These are phyloP conservation scores for Keiferia lycopersicella DNA, from an alignment of 2,888 invertebrate species.

Conservation along the genomic window DNA sequence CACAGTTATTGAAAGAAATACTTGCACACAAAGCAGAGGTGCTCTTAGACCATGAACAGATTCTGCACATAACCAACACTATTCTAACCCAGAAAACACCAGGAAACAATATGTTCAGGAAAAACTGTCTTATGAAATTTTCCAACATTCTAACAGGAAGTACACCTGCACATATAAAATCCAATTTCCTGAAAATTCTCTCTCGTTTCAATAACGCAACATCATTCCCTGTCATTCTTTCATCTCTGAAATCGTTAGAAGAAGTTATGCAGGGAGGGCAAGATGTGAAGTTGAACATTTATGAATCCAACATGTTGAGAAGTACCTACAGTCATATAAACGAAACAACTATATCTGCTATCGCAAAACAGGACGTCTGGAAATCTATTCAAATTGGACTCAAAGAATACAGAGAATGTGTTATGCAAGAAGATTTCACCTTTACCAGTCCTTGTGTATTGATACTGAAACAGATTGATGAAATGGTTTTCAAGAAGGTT, in stretches of 20 bases:
- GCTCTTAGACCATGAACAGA: conserved; percentile 84
- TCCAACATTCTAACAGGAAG: conserved; percentile 59
- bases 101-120: conserved; percentile 63
- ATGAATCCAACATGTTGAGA: conserved; percentile 77
- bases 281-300: conserved; percentile 64
- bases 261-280: conserved; percentile 45
- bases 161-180: conserved; percentile 70
- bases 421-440: conserved; percentile 59
- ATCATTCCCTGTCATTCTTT: conserved; percentile 64
- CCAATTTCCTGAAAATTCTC: conserved; percentile 72
- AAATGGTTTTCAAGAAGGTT: conserved; percentile 76
- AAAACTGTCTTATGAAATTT: conserved; percentile 62
- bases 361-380: conserved; percentile 76
- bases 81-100: conserved; percentile 80
- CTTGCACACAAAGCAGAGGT: conserved; percentile 81
- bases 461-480: conserved; percentile 80
- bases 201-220: conserved; percentile 67
- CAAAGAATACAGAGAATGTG: conserved; percentile 73
- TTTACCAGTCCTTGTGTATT: conserved; percentile 70
- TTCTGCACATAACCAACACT: conserved; percentile 83
- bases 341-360: conserved; percentile 67
- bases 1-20: conserved; percentile 72
- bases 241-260: conserved; percentile 52
- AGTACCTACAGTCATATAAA: conserved; percentile 81
- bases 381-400: conserved; percentile 79